Evolutionary conservation across 2,888 invertebrate species (phyloP).

Genomic region (Macaria notata): DNA sequence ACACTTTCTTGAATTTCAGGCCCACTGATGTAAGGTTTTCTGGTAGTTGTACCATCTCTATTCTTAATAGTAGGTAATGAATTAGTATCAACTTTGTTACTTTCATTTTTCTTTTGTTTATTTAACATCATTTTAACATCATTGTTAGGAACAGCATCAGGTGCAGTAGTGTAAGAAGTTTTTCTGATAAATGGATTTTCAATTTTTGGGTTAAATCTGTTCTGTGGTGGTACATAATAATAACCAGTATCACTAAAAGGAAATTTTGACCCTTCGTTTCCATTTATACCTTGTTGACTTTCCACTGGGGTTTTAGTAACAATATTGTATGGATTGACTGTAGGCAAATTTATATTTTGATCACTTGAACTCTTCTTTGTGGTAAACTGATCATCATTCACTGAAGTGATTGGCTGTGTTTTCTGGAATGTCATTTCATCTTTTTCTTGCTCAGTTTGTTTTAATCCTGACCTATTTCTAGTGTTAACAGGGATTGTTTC

Average conservation of each 20-base stretch:
- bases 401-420: background rate
- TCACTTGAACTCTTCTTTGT: background rate
- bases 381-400: background rate
- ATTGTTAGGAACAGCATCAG: too few species aligned
- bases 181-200: background rate
- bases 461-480: too few species aligned
- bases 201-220: constrained; percentile 3
- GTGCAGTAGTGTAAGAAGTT: too few species aligned
- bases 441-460: background rate
- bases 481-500: too few species aligned
- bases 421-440: background rate
- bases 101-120: too few species aligned
- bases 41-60: background rate
- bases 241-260: constrained; percentile 9
- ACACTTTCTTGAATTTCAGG: constrained; percentile 1
- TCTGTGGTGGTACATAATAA: constrained; percentile 16
- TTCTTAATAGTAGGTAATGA: too few species aligned
- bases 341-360: background rate
- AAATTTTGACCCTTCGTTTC: background rate
- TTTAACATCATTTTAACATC: too few species aligned
- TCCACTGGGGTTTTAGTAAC: too few species aligned
- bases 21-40: constrained; percentile 8
- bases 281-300: too few species aligned
- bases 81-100: too few species aligned
- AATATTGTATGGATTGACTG: background rate